phyloP scores from a whole-genome alignment of 2,888 invertebrate genomes.

The Zele albiditarsus region DNA sequence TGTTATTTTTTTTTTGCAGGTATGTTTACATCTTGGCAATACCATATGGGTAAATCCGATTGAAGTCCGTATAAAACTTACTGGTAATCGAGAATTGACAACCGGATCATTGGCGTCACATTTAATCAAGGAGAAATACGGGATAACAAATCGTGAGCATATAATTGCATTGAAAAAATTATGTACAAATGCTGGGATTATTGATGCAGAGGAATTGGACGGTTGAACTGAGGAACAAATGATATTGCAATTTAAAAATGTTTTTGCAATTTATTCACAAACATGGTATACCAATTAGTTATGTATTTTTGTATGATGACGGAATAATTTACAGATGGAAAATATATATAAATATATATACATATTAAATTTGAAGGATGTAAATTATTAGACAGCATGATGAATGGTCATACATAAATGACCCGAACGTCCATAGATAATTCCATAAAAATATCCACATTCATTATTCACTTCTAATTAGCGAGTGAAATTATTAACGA shows the following conservation, averaged over 20 bases:
- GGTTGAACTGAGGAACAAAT: not conserved
- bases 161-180: conserved; percentile 73
- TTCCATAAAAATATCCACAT: no score
- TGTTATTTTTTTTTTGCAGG: conserved; percentile 57
- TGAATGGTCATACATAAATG: no score
- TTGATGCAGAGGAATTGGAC: conserved; percentile 35
- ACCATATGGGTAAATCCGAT: conserved; percentile 80
- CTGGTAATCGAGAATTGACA: conserved; percentile 74
- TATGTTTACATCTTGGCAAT: conserved; percentile 77
- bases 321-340: not conserved
- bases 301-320: not conserved
- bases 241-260: not conserved
- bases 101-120: conserved; percentile 75
- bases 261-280: not conserved
- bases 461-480: no score
- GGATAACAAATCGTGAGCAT: conserved; percentile 73
- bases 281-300: not conserved
- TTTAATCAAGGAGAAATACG: conserved; percentile 73
- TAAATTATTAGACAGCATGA: no score
- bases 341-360: not conserved
- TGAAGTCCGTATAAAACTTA: conserved; percentile 76
- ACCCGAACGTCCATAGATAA: no score
- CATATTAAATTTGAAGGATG: no score
- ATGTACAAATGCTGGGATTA: conserved; percentile 69
- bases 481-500: no score